Percentiles rank a stretch among this genome's conserved stretches.
Conservation (phyloP, 2,113 vertebrate species). For the Dipodomys ordii region DNA sequence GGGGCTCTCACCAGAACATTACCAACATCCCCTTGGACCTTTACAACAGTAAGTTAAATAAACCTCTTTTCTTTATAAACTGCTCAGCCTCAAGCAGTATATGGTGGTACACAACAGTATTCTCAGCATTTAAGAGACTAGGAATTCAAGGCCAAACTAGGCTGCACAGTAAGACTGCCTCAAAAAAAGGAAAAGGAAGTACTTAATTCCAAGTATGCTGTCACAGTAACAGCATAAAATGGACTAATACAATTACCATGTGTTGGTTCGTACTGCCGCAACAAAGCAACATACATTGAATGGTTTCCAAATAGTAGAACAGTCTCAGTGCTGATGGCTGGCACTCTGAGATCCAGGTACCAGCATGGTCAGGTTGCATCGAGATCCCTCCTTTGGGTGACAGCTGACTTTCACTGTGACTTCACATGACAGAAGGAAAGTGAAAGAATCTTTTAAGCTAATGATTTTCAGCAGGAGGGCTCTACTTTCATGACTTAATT, state of each 20-base stretch:
- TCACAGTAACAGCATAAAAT: neutral
- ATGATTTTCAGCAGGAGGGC: neutral
- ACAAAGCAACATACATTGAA: neutral
- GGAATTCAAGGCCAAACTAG: too few relatives aligned
- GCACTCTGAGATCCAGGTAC: neutral
- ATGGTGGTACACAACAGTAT: too few relatives aligned
- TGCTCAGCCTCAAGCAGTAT: neutral
- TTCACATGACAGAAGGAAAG: neutral
- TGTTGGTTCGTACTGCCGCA: neutral
- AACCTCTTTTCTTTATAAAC: constrained; percentile 13
- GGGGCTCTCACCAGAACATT: neutral
- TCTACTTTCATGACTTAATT: neutral
- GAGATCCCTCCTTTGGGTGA: neutral
- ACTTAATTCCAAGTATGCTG: neutral
- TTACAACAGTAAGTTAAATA: neutral
- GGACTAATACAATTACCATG: neutral
- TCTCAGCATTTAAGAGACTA: too few relatives aligned
- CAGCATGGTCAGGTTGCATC: neutral
- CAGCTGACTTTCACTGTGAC: neutral
- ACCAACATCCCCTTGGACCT: neutral
- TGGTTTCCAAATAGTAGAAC: neutral
- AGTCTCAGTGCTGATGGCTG: neutral
- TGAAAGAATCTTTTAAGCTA: neutral
- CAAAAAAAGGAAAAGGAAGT: neutral
- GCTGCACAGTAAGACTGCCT: too few relatives aligned